Percentiles rank a stretch among this genome's conserved stretches.
phyloP scores from a whole-genome alignment of 2,888 invertebrate species.

The Anarsia innoxiella region DNA sequence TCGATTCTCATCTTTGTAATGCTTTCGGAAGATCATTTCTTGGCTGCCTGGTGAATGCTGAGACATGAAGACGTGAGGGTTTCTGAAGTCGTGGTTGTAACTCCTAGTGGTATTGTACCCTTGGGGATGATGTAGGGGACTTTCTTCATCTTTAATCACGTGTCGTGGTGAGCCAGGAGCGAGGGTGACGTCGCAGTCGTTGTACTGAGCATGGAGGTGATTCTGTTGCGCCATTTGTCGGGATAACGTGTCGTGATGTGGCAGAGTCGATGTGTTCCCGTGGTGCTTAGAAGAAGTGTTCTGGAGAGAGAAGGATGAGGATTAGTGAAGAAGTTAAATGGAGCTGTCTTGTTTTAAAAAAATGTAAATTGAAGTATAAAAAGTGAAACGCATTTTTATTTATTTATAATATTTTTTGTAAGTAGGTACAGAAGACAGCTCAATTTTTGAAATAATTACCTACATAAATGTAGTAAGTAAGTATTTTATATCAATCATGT shows the following conservation, averaged over 20 bases:
- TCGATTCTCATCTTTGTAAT: conserved; percentile 61
- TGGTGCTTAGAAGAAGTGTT: conserved; percentile 89
- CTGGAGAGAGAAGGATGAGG: conserved; percentile 63
- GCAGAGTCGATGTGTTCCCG: conserved; percentile 80
- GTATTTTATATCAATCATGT: too few species aligned
- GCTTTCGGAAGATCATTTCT: conserved; percentile 64
- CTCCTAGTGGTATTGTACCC: conserved; percentile 64
- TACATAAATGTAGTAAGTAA: too few species aligned
- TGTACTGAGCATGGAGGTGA: conserved; percentile 72
- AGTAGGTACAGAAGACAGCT: conserved; percentile 24
- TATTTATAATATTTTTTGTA: too few species aligned
- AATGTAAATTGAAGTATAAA: too few species aligned
- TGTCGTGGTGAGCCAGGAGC: conserved; percentile 67
- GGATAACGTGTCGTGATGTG: conserved; percentile 76
- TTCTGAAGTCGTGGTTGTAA: conserved; percentile 66
- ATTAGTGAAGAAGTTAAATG: conserved; percentile 5
- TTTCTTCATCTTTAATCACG: conserved; percentile 58
- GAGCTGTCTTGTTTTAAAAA: too few species aligned
- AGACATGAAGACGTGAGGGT: conserved; percentile 67
- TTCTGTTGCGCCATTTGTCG: conserved; percentile 63
- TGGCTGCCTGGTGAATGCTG: conserved; percentile 67
- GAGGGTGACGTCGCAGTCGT: conserved; percentile 65
- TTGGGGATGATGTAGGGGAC: conserved; percentile 55
- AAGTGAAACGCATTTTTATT: too few species aligned
- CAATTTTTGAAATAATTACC: too few species aligned